Conservation (phyloP, 2,113 vertebrate species). For the Puma concolor region DNA sequence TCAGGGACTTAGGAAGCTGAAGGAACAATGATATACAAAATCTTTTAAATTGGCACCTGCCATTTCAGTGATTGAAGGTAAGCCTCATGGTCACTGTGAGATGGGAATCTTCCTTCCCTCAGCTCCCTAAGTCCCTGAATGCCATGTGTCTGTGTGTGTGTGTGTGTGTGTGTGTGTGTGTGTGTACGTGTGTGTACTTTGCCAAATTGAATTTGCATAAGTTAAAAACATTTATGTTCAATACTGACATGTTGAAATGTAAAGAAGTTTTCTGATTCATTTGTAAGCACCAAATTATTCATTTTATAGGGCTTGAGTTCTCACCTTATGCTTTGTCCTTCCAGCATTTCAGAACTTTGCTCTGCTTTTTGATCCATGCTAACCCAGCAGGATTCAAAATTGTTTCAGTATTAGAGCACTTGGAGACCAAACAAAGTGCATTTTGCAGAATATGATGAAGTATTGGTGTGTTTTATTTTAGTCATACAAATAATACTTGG, state of each 20-base stretch:
- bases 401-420: not conserved
- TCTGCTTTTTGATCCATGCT: not conserved
- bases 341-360: not conserved
- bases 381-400: not conserved
- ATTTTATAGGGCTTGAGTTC: not conserved
- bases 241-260: not conserved
- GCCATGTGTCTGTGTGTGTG: not conserved
- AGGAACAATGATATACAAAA: not conserved
- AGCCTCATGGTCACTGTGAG: not conserved
- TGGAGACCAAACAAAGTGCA: not conserved
- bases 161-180: not conserved
- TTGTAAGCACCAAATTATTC: not conserved
- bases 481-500: not conserved
- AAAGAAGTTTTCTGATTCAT: not conserved
- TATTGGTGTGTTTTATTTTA: not conserved
- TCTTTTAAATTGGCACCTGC: not conserved
- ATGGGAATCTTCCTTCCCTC: not conserved
- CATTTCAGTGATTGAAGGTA: not conserved
- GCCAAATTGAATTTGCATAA: not conserved
- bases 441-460: constrained; percentile 8
- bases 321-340: not conserved
- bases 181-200: not conserved
- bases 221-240: not conserved
- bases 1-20: not conserved
- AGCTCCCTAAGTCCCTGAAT: not conserved